Percentiles rank a stretch among this genome's conserved stretches.
Conservation (phyloP, 2,797 vertebrate species). For the Rhyacichthys aspro region DNA sequence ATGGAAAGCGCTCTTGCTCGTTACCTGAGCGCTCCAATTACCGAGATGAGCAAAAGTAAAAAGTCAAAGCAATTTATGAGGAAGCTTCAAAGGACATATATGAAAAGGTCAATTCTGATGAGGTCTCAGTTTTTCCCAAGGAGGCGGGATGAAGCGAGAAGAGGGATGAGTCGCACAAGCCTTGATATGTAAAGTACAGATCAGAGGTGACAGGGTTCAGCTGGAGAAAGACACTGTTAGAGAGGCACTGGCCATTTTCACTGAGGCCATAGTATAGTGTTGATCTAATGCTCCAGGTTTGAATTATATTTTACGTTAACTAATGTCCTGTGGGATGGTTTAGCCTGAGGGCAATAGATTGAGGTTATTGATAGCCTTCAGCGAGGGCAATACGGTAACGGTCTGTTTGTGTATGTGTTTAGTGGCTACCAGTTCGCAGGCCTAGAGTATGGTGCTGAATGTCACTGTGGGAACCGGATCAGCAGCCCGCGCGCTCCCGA, state of each 20-base stretch:
- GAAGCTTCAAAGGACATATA: constrained; percentile 67
- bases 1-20: constrained; percentile 30
- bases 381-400: not conserved
- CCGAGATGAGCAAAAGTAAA: constrained; percentile 59
- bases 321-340: constrained; percentile 37
- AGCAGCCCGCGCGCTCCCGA: constrained; percentile 70
- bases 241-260: constrained; percentile 15
- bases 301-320: constrained; percentile 50
- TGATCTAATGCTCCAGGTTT: constrained; percentile 22
- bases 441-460: constrained; percentile 92
- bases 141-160: constrained; percentile 41
- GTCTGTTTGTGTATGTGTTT: constrained; percentile 32
- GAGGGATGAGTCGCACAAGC: constrained; percentile 55
- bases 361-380: constrained; percentile 38
- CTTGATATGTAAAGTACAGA: constrained; percentile 64
- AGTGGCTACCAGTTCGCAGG: constrained; percentile 93
- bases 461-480: constrained; percentile 93
- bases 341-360: constrained; percentile 38
- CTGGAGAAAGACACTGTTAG: constrained; percentile 24
- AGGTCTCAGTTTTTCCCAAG: constrained; percentile 50
- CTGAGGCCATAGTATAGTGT: constrained; percentile 2
- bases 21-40: constrained; percentile 70
- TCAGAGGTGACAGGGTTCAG: constrained; percentile 54
- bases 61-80: constrained; percentile 71
- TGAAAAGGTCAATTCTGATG: constrained; percentile 76